Percentiles rank a stretch among this genome's conserved stretches.
These are phyloP conservation scores for Drepana arcuata DNA, from an alignment of 1,140 invertebrate species.

Conservation along the genomic window DNA sequence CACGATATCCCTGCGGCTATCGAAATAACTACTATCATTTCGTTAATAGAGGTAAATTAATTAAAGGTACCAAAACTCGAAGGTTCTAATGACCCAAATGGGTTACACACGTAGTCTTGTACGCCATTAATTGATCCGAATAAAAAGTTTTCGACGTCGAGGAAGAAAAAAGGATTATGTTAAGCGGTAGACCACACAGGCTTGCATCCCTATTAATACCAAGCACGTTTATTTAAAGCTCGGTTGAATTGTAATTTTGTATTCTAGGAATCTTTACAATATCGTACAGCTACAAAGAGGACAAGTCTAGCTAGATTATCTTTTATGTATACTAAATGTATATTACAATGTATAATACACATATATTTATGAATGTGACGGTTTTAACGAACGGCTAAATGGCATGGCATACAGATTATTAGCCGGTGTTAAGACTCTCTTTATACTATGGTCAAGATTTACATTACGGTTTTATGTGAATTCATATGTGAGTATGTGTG, in stretches of 20 bases:
- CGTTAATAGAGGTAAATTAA: conserved; percentile 45
- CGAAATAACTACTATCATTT: conserved; percentile 36
- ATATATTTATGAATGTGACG: too few relatives aligned
- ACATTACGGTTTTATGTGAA: too few relatives aligned
- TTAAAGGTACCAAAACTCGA: conserved; percentile 38
- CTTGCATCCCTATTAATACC: conserved; percentile 49
- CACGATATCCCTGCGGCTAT: conserved; percentile 16
- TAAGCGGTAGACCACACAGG: conserved; percentile 58
- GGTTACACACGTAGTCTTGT: conserved; percentile 37
- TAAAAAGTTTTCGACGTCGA: conserved; percentile 25
- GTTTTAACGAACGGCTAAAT: too few relatives aligned
- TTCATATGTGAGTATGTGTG: too few relatives aligned
- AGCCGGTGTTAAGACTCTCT: too few relatives aligned
- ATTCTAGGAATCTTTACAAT: background rate
- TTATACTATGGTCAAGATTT: too few relatives aligned
- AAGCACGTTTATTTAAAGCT: conserved; percentile 64
- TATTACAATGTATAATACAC: too few relatives aligned
- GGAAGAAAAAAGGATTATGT: conserved; percentile 36
- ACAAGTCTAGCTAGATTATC: too few relatives aligned
- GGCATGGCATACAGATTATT: too few relatives aligned
- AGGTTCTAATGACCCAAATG: conserved; percentile 47
- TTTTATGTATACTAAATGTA: too few relatives aligned
- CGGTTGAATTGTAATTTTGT: too few relatives aligned
- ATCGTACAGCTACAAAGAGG: too few relatives aligned
- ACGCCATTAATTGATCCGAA: conserved; percentile 42